These are phyloP conservation scores for Drosophila recens DNA, from an alignment of 2,888 invertebrate species.

Conservation along the genomic window DNA sequence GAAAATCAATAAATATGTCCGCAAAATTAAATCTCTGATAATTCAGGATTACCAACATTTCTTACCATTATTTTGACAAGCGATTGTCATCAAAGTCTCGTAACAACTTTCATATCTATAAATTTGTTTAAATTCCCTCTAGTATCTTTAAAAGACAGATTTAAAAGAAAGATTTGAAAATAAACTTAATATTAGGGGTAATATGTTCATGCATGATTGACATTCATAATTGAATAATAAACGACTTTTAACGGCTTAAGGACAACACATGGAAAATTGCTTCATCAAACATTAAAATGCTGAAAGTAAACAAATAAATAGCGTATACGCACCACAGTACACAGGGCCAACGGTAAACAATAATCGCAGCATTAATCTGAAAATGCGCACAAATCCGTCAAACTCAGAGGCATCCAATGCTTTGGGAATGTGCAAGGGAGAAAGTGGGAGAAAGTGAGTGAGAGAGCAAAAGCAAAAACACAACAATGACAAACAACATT, in stretches of 20 bases:
- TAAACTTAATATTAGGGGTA: not conserved
- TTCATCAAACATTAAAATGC: slow-evolving; percentile 13
- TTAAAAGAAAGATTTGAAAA: not conserved
- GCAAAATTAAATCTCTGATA: no score
- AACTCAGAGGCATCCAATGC: slow-evolving; percentile 54
- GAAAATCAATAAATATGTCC: no score
- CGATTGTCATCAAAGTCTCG: no score
- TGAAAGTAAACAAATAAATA: slow-evolving; percentile 7
- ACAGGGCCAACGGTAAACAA: slow-evolving; percentile 70
- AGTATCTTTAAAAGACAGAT: not conserved
- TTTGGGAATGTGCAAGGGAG: slow-evolving; percentile 5
- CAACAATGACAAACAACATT: slow-evolving; percentile 64
- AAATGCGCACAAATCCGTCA: slow-evolving; percentile 80
- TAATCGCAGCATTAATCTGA: slow-evolving; percentile 80
- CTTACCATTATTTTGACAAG: no score
- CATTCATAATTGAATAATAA: slow-evolving; percentile 5
- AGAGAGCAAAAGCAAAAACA: slow-evolving; percentile 44
- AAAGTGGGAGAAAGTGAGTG: slow-evolving; percentile 2
- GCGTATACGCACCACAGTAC: slow-evolving; percentile 58
- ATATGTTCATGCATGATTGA: not conserved
- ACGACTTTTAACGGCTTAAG: slow-evolving; percentile 2
- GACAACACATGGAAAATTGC: slow-evolving; percentile 10
- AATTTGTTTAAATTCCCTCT: not conserved
- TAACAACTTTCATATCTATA: not conserved
- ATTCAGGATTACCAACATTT: no score